A percentile compares a stretch with the other conserved stretches of the same genome.
Conservation (phyloP, 2,888 invertebrate genomes). For the Agriotes lineatus region DNA sequence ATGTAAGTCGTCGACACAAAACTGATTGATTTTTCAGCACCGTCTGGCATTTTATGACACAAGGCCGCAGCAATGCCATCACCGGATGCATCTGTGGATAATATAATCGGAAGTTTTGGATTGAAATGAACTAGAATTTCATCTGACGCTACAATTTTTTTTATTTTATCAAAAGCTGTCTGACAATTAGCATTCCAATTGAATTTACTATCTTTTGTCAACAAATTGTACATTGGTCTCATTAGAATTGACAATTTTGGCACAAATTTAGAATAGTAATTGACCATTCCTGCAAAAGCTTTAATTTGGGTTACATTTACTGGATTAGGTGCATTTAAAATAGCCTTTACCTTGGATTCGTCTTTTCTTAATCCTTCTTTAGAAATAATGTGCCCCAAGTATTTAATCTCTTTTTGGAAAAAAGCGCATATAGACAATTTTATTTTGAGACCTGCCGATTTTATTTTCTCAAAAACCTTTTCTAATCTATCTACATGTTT, state of each 20-base stretch:
- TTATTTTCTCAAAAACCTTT: background rate
- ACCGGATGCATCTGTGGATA: conserved; percentile 50
- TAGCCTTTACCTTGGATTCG: conserved; percentile 17
- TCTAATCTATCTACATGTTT: conserved; percentile 10
- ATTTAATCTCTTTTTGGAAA: background rate
- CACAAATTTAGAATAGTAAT: background rate
- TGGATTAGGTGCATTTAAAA: background rate
- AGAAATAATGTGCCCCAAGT: conserved; percentile 4
- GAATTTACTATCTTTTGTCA: background rate
- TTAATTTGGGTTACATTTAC: background rate
- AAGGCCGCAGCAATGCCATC: conserved; percentile 53
- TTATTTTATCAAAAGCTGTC: background rate
- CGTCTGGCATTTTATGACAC: conserved; percentile 50
- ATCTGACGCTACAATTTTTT: conserved; percentile 17
- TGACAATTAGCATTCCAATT: background rate
- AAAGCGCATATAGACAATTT: background rate
- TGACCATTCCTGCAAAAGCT: background rate
- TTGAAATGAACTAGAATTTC: conserved; percentile 42
- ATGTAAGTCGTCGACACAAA: conserved; percentile 53
- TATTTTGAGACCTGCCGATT: conserved; percentile 1
- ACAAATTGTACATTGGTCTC: background rate
- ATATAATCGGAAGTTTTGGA: conserved; percentile 43
- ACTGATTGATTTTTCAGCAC: conserved; percentile 51
- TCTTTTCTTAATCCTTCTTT: conserved; percentile 40
- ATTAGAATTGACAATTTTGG: background rate